phyloP scores from a whole-genome alignment of 2,113 vertebrate genomes.

The Notarius lentiginosus region DNA sequence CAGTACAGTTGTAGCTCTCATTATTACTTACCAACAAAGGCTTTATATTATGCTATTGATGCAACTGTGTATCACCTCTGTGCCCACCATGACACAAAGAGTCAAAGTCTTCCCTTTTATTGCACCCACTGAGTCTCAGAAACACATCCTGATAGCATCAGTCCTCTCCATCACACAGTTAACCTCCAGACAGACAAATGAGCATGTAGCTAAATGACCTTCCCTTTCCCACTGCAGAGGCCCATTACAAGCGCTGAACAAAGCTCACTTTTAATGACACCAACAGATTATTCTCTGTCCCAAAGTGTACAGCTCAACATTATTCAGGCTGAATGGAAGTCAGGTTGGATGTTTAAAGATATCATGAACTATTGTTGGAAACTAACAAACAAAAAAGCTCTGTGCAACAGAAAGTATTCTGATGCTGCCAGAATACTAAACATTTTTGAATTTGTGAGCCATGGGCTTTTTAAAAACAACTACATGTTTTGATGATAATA shows the following conservation, averaged over 20 bases:
- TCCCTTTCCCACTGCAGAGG: conserved; percentile 31
- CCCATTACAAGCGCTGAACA: conserved; percentile 48
- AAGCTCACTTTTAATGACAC: conserved; percentile 39
- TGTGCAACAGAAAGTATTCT: background rate
- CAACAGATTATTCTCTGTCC: conserved; percentile 34
- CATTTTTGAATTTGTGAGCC: background rate
- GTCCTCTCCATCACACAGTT: conserved; percentile 63
- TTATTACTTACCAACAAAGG: background rate
- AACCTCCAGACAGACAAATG: conserved; percentile 66
- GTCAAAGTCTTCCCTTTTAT: conserved; percentile 11
- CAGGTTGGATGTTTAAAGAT: conserved; percentile 11
- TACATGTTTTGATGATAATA: background rate
- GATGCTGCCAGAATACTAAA: background rate
- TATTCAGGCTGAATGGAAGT: background rate
- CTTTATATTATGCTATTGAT: background rate
- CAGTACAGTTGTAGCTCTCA: background rate
- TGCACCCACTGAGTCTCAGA: conserved; percentile 37
- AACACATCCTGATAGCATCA: conserved; percentile 56
- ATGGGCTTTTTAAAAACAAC: background rate
- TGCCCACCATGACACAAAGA: background rate
- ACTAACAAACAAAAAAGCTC: background rate
- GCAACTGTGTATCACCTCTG: background rate
- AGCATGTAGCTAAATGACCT: conserved; percentile 58
- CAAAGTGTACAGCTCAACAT: background rate
- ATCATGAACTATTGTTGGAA: background rate